Base-by-base conservation (phyloP, 2,113 vertebrate genomes). In the Rhegmatorhina hoffmannsi region DNA sequence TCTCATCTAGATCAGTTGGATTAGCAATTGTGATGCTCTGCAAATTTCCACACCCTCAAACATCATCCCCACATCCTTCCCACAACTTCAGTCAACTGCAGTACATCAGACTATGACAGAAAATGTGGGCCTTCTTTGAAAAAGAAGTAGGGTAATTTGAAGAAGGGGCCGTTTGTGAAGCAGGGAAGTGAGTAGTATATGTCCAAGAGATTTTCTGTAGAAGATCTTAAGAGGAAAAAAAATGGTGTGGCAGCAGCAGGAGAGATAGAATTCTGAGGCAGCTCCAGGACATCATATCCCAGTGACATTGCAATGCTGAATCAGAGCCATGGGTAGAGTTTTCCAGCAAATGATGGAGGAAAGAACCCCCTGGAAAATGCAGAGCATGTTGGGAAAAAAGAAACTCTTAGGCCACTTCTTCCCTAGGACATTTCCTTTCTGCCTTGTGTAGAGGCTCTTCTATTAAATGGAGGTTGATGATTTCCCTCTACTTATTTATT, bases 231-330 rank as follows among this genome's bases (percentile, higher is more conserved):
- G n/a, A 62, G 46, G 11, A 79, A 76, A 43, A 55, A 29, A 10
- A 26, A 53, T 56, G 17, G 9, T 26, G 7, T 62, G 40, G 19
- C 9, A 87, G 17, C 19, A 66, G 49, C 25, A 87, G 28, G 49
- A 50, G 19, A 31, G 8, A 29, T 11, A 36, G 49, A 68, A 53
- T 49, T 73, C 38, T 86, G 44, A 59, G 36, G 13, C 17, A 49
- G 16, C 19, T 69, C 10, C 24, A 55, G 49, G n/a, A 33, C 11
- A 38, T 74, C 6, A 7, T 40, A 29, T 66, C 40, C 33, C 36
- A 78, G 53, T 0, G 3, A 70, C 11, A 43, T 2, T 0, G 1
- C 31, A 28, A 8, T 68, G n/a, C 18, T 47, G 53, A 67, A 28
- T 21, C 34, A 76, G 31, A 64, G 17, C 19, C 21, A 24, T 20